Evolutionary conservation across 2,888 invertebrate genomes (phyloP).

Genomic region (Brachypterus glaber): DNA sequence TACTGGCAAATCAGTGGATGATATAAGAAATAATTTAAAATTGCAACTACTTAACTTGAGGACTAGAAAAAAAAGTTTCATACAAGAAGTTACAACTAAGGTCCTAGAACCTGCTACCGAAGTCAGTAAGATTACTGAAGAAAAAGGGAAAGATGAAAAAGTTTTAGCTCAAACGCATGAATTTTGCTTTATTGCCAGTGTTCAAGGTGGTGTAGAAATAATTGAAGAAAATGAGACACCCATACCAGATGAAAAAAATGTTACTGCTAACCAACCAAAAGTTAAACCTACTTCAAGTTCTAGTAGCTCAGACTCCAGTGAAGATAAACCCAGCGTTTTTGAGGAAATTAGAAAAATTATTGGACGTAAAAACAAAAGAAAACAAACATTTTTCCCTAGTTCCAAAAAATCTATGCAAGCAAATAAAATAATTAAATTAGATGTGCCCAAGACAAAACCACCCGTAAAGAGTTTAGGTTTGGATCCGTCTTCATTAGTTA

Average conservation of each 20-base stretch:
- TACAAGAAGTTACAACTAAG: constrained; percentile 14
- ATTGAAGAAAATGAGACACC: constrained; percentile 14
- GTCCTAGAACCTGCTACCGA: constrained; percentile 5
- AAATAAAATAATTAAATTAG: constrained; percentile 3
- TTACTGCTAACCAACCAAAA: not conserved
- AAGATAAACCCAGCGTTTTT: constrained; percentile 16
- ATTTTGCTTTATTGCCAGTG: constrained; percentile 19
- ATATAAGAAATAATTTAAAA: constrained; percentile 27
- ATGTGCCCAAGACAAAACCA: constrained; percentile 1
- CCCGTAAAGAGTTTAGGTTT: not conserved
- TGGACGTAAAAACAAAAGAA: constrained; percentile 15
- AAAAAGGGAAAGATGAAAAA: not conserved
- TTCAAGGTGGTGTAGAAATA: constrained; percentile 21
- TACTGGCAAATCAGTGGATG: constrained; percentile 16
- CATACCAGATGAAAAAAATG: no score
- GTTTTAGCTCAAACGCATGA: constrained; percentile 19
- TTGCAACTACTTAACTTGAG: constrained; percentile 27
- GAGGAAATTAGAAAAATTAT: constrained; percentile 25
- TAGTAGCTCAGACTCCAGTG: not conserved
- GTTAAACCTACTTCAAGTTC: not conserved
- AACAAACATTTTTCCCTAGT: constrained; percentile 6
- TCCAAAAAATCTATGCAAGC: not conserved
- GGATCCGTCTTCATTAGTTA: not conserved
- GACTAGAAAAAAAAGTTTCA: constrained; percentile 24
- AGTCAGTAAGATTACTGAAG: not conserved